These are phyloP conservation scores for Leptopterna dolabrata DNA, from an alignment of 2,888 invertebrate genomes.

Conservation along the genomic window DNA sequence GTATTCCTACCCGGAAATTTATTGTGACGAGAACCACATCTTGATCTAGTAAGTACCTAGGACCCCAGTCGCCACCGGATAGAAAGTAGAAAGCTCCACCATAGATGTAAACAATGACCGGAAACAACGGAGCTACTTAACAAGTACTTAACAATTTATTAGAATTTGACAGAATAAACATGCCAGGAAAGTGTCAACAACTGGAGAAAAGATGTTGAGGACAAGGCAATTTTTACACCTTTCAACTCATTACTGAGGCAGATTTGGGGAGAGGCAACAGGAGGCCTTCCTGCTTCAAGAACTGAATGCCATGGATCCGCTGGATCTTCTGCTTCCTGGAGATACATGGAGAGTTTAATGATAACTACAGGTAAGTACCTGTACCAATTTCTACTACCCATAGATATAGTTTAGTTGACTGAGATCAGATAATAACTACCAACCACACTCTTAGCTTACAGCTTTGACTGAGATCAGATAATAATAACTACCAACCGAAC, in stretches of 20 bases:
- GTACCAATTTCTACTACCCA: not conserved
- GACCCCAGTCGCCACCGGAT: conserved; percentile 41
- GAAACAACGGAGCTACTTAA: conserved; percentile 8
- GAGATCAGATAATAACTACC: too few species aligned
- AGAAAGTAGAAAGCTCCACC: conserved; percentile 57
- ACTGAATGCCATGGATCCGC: conserved; percentile 38
- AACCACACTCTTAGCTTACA: too few species aligned
- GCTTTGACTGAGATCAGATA: too few species aligned
- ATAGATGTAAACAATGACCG: conserved; percentile 55
- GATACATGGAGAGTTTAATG: not conserved
- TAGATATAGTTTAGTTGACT: not conserved
- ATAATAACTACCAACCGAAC: too few species aligned
- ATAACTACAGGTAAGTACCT: not conserved
- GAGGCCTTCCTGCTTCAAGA: conserved; percentile 43
- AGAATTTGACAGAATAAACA: not conserved
- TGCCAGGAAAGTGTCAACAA: too few species aligned
- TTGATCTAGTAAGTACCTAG: conserved; percentile 56
- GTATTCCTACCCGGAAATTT: conserved; percentile 56
- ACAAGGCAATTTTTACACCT: conserved; percentile 52
- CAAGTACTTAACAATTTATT: too few species aligned
- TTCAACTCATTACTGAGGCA: not conserved
- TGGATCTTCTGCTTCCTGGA: conserved; percentile 52
- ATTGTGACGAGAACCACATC: conserved; percentile 54
- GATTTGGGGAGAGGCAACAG: conserved; percentile 33
- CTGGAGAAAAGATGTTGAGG: conserved; percentile 53